A percentile compares a stretch with the other conserved stretches of the same genome.
Evolutionary conservation across 1,140 invertebrate species (phyloP).

Genomic region (Musca vetustissima): DNA sequence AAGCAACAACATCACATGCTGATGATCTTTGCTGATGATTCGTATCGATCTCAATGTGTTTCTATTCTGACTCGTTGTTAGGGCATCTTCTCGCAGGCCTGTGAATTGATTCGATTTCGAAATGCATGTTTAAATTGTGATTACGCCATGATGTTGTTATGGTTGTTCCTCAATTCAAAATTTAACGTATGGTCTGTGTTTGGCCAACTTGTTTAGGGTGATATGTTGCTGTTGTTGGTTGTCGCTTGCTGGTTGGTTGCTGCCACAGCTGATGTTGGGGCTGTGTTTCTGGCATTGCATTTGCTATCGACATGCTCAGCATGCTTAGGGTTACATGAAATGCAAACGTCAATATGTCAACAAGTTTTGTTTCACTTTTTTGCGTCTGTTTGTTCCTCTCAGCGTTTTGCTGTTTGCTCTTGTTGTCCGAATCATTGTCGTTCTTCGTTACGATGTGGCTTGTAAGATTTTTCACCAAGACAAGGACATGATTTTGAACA

Average conservation of each 20-base stretch:
- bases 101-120: slow-evolving; percentile 6
- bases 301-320: slow-evolving; percentile 54
- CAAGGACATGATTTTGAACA: slow-evolving; percentile 23
- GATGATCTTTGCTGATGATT: slow-evolving; percentile 23
- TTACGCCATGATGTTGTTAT: background rate
- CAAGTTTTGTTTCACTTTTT: slow-evolving; percentile 15
- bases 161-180: background rate
- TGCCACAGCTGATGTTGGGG: slow-evolving; percentile 21
- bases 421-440: background rate
- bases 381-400: slow-evolving; percentile 12
- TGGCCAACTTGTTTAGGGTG: slow-evolving; percentile 21
- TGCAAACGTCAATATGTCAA: slow-evolving; percentile 43
- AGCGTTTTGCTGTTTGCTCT: background rate
- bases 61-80: background rate
- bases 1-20: slow-evolving; percentile 7
- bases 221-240: slow-evolving; percentile 5
- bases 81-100: too few species aligned
- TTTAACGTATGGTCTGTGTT: slow-evolving; percentile 13
- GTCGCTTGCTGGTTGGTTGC: slow-evolving; percentile 13
- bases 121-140: slow-evolving; percentile 20
- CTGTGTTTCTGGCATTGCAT: slow-evolving; percentile 29
- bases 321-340: slow-evolving; percentile 43
- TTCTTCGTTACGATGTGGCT: background rate
- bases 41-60: slow-evolving; percentile 17
- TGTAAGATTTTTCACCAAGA: slow-evolving; percentile 10